Evolutionary conservation across 2,888 invertebrate genomes (phyloP), one percentile per base, ranked within the genome.

Genomic region (Temnothorax ravouxi): DNA sequence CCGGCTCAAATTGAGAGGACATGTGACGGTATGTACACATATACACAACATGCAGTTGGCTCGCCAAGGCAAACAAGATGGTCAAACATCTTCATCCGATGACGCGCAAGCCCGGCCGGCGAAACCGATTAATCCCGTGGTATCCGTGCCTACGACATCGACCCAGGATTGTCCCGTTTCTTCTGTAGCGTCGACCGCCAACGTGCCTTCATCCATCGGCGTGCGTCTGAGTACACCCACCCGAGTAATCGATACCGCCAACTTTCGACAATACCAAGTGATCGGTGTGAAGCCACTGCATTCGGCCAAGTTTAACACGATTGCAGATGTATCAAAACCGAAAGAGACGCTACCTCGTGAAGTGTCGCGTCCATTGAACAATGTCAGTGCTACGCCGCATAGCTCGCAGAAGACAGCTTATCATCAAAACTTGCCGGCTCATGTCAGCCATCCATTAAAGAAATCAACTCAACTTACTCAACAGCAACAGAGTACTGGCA

Each of bases 371-470:
- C 44, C 25, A 9, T 50, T 38, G 38, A 66, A 38, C 18, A 66
- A 76, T 8, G 2, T 25, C 3, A 13, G 0, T 47, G 9, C 15
- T 62, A 44, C 15, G 3, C 3, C n/a, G 13, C 66, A 25, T 9
- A n/a, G 8, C 5, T 15, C 9, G n/a, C 80, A 47, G 11, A 54
- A 11, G 13, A n/a, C 85, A 0, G 67, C 38, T 1, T 77, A 77
- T n/a, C 85, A 82, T 44, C 87, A 83, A 52, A 87, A 83, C 38
- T 74, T 88, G 9, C 86, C 85, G 13, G 1, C 52, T n/a, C 72
- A 52, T 11, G 56, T n/a, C 79, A 62, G 1, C 47, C 44, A 34
- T 38, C 25, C 9, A 15, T 18, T 59, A 44, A 25, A n/a, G n/a
- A 21, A 34, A 25, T 25, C 21, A 21, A 1, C 15, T 13, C 61